A percentile compares a stretch with the other conserved stretches of the same genome.
Evolutionary conservation across 2,113 vertebrate genomes (phyloP).

Genomic region (Eubucco bourcierii): DNA sequence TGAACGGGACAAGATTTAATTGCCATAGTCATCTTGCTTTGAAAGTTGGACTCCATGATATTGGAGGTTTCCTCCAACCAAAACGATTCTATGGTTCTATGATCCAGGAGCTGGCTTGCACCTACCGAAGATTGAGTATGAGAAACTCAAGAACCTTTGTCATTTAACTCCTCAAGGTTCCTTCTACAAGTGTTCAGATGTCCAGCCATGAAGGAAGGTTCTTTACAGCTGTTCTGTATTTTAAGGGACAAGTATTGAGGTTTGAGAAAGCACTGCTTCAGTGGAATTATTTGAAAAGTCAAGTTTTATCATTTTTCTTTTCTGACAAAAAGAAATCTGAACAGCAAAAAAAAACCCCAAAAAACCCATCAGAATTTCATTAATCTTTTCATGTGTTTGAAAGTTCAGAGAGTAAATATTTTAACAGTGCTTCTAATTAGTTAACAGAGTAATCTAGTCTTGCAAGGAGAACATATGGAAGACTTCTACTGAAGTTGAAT

Average conservation of each 20-base stretch:
- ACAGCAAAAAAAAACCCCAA: background rate
- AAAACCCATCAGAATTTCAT: background rate
- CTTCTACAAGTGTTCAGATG: background rate
- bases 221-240: background rate
- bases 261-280: background rate
- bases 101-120: background rate
- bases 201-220: background rate
- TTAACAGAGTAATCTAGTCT: slow-evolving; percentile 9
- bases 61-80: no score
- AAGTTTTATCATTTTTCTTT: background rate
- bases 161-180: background rate
- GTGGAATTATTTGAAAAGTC: background rate
- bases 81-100: no score
- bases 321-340: background rate
- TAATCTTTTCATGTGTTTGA: slow-evolving; percentile 18
- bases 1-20: no score
- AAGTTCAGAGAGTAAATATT: slow-evolving; percentile 47
- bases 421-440: slow-evolving; percentile 37
- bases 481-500: background rate
- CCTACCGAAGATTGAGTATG: background rate
- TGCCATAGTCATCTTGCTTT: no score
- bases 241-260: background rate
- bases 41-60: no score
- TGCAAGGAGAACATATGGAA: slow-evolving; percentile 24
- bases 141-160: background rate